phyloP scores from a whole-genome alignment of 1,140 invertebrate species.

The Brachystomella parvula region DNA sequence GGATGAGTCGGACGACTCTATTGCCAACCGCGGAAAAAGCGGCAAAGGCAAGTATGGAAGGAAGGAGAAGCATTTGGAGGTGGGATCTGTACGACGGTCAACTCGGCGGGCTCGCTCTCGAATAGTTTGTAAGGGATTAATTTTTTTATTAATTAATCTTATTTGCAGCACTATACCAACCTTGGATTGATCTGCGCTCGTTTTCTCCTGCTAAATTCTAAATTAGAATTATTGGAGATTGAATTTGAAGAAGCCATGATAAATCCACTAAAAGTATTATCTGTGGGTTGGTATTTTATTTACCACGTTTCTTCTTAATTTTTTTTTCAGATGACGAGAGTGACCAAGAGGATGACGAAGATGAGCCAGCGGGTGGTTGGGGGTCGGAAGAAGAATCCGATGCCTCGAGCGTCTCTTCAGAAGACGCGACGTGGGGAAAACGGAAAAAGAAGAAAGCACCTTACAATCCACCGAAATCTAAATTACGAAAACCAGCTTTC shows the following conservation, averaged over 20 bases:
- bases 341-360: constrained; percentile 47
- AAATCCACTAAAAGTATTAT: no score
- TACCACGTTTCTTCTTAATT: no score
- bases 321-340: constrained; percentile 45
- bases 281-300: no score
- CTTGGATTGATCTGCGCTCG: constrained; percentile 7
- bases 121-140: constrained; percentile 40
- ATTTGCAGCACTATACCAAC: no score
- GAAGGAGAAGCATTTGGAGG: constrained; percentile 27
- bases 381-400: constrained; percentile 52
- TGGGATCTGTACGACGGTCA: constrained; percentile 49
- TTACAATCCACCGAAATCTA: neutral
- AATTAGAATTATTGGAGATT: no score
- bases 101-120: constrained; percentile 50
- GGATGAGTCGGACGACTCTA: constrained; percentile 54
- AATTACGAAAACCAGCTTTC: constrained; percentile 18
- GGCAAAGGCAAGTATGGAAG: constrained; percentile 32
- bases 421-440: constrained; percentile 52
- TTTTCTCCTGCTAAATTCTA: neutral
- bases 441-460: constrained; percentile 28
- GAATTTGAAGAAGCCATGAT: no score
- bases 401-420: constrained; percentile 49
- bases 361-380: constrained; percentile 50
- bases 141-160: neutral
- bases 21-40: constrained; percentile 39